Evolutionary conservation across 2,888 invertebrate species (phyloP).

Genomic region (Saturnia pavonia): DNA sequence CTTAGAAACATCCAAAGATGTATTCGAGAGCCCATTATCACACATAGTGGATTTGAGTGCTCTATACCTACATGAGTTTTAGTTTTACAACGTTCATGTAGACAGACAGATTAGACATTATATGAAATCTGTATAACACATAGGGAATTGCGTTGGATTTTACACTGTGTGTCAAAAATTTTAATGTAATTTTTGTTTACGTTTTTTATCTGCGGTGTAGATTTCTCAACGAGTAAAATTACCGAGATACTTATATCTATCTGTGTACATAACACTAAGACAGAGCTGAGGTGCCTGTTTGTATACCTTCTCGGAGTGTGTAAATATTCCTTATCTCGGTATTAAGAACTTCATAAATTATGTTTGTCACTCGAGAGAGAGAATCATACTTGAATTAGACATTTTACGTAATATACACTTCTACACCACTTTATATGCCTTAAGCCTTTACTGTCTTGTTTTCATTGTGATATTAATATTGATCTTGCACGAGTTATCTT

Average conservation of each 20-base stretch:
- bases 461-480: conserved; percentile 30
- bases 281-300: conserved; percentile 71
- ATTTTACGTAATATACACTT: conserved; percentile 48
- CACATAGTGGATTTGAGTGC: conserved; percentile 28
- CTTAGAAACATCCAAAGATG: conserved; percentile 23
- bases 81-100: conserved; percentile 38
- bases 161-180: conserved; percentile 48
- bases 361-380: conserved; percentile 76
- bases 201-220: conserved; percentile 67
- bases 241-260: conserved; percentile 67
- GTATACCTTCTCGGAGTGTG: conserved; percentile 68
- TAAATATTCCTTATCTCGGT: conserved; percentile 78
- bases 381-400: conserved; percentile 59
- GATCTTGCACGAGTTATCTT: conserved; percentile 24
- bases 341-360: conserved; percentile 81
- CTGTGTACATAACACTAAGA: conserved; percentile 75
- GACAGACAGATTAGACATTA: conserved; percentile 40
- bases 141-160: conserved; percentile 46
- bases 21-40: conserved; percentile 33
- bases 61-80: conserved; percentile 31
- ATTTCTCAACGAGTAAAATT: conserved; percentile 75
- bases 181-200: conserved; percentile 53
- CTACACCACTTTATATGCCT: conserved; percentile 21
- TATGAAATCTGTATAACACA: conserved; percentile 41
- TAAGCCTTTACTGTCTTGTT: conserved; percentile 11